Conservation (phyloP, 2,113 vertebrate genomes). For the Meriones unguiculatus region DNA sequence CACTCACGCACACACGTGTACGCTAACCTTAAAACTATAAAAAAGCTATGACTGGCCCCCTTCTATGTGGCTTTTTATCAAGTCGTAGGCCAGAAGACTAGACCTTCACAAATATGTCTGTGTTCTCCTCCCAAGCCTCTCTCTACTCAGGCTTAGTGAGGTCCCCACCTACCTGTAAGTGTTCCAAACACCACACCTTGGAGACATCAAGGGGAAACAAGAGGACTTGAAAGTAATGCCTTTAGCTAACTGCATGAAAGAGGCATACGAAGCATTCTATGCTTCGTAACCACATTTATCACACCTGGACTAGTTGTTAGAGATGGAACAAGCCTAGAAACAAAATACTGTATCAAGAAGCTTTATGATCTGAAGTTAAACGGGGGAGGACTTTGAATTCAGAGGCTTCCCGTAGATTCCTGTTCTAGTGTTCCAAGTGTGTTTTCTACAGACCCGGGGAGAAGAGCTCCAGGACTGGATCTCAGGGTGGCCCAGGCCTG, state of each 20-base stretch:
- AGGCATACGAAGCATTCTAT: neutral
- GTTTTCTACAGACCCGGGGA: neutral
- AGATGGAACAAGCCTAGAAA: neutral
- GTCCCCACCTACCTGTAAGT: neutral
- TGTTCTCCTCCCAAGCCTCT: neutral
- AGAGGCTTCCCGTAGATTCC: neutral
- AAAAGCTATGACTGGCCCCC: neutral
- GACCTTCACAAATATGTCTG: neutral
- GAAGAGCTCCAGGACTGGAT: neutral
- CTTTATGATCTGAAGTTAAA: neutral
- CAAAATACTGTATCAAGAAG: neutral
- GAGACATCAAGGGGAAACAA: neutral
- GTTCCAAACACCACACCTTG: neutral
- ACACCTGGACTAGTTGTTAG: neutral
- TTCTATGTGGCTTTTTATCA: neutral
- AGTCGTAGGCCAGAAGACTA: neutral
- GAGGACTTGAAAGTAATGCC: neutral
- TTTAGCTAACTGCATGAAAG: neutral
- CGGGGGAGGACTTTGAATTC: neutral
- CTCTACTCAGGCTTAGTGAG: neutral
- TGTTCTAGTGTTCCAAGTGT: neutral
- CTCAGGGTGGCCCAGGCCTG: neutral
- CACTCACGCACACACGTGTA: neutral
- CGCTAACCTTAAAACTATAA: neutral
- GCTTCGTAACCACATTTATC: neutral